A percentile compares a stretch with the other conserved stretches of the same genome.
Conservation (phyloP, 2,888 invertebrate genomes). For the Drosophila antonietae region DNA sequence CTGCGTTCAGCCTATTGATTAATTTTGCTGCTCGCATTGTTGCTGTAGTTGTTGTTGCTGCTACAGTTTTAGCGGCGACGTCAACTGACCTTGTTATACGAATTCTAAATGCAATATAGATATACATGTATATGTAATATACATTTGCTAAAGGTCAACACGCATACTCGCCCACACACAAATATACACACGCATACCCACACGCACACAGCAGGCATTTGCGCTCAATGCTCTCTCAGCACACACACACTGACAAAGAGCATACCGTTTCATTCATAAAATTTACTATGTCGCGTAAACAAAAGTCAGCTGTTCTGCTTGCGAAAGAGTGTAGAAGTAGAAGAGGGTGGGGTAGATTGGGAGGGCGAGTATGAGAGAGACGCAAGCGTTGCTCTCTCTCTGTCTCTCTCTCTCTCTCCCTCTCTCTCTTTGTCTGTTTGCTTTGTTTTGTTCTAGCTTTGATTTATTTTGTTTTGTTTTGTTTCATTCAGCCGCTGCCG, state of each 20-base stretch:
- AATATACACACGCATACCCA: slow-evolving; percentile 27
- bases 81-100: slow-evolving; percentile 72
- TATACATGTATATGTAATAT: slow-evolving; percentile 60
- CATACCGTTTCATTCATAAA: slow-evolving; percentile 76
- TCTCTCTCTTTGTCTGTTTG: neutral
- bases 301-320: slow-evolving; percentile 73
- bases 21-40: slow-evolving; percentile 11
- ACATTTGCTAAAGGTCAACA: slow-evolving; percentile 75
- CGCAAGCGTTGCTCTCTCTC: slow-evolving; percentile 2
- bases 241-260: slow-evolving; percentile 17
- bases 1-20: slow-evolving; percentile 55
- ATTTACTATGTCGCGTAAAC: slow-evolving; percentile 67
- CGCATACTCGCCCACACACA: slow-evolving; percentile 40
- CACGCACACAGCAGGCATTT: slow-evolving; percentile 18
- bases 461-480: slow-evolving; percentile 7
- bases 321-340: slow-evolving; percentile 20
- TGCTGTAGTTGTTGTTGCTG: slow-evolving; percentile 41
- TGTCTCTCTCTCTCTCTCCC: too few species aligned
- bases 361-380: neutral
- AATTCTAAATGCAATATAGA: slow-evolving; percentile 72
- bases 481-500: slow-evolving; percentile 28
- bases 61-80: slow-evolving; percentile 48
- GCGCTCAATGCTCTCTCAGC: slow-evolving; percentile 37
- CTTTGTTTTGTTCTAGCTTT: slow-evolving; percentile 19
- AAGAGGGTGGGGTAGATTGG: neutral